Percentiles rank a stretch among this genome's conserved stretches.
phyloP scores from a whole-genome alignment of 2,888 invertebrate species.

The Vannuccia rotundouncinata region DNA sequence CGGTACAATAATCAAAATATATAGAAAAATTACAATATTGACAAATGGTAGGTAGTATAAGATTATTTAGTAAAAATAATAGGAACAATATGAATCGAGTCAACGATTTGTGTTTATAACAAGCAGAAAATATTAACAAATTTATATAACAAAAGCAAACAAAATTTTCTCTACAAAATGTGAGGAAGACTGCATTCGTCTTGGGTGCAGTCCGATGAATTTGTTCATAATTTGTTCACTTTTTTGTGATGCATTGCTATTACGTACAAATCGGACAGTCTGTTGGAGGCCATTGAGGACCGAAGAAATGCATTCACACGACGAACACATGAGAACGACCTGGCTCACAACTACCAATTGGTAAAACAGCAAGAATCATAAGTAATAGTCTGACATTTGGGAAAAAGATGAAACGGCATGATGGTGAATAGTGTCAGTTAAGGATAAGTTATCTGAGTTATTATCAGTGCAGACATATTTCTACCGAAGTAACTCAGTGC shows the following conservation, averaged over 20 bases:
- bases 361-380: constrained; percentile 30
- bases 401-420: constrained; percentile 11
- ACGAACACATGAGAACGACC: constrained; percentile 27
- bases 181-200: constrained; percentile 21
- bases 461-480: constrained; percentile 16
- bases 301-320: constrained; percentile 22
- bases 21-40: no score
- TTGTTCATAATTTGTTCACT: constrained; percentile 20
- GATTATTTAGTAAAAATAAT: no score
- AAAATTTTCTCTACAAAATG: constrained; percentile 2
- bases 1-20: no score
- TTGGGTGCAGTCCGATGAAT: constrained; percentile 21
- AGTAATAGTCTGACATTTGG: constrained; percentile 13
- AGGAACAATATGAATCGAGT: no score
- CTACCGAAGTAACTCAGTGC: neutral
- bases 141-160: constrained; percentile 21
- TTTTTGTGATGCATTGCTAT: constrained; percentile 14
- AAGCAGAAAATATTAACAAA: constrained; percentile 1
- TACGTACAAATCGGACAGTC: constrained; percentile 20
- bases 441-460: constrained; percentile 17
- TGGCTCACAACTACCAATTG: constrained; percentile 31
- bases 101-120: no score
- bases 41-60: no score
- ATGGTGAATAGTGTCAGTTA: constrained; percentile 24
- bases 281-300: constrained; percentile 2